Evolutionary conservation across 1,140 invertebrate genomes (phyloP).

Genomic region (Zophobas atratus): DNA sequence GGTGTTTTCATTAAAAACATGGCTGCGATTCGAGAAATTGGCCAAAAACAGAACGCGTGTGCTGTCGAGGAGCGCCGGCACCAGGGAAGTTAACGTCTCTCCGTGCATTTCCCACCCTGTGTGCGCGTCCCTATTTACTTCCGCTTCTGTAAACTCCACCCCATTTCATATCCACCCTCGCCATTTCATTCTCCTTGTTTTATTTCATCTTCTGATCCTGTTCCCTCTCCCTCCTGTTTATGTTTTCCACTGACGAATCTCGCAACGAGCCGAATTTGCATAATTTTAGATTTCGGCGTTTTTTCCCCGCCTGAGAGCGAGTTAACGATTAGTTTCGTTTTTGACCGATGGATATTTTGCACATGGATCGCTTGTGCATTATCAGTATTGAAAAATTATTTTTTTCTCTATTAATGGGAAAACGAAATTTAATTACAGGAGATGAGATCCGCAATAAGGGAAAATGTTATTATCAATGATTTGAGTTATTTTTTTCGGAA

Average conservation of each 20-base stretch:
- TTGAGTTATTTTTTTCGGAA: too few relatives aligned
- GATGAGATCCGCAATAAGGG: too few relatives aligned
- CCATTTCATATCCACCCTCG: constrained; percentile 69
- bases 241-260: constrained; percentile 67
- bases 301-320: constrained; percentile 53
- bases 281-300: constrained; percentile 65
- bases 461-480: too few relatives aligned
- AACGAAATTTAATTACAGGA: too few relatives aligned
- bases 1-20: constrained; percentile 31
- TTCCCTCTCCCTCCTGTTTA: constrained; percentile 62
- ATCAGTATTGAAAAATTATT: too few relatives aligned
- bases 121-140: constrained; percentile 68
- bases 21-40: constrained; percentile 47
- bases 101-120: constrained; percentile 65
- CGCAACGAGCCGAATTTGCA: constrained; percentile 63
- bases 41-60: constrained; percentile 56
- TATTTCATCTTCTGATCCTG: constrained; percentile 68
- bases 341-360: constrained; percentile 2
- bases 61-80: constrained; percentile 55
- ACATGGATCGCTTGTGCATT: too few relatives aligned
- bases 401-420: too few relatives aligned
- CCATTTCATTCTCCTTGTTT: constrained; percentile 69
- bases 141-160: constrained; percentile 69
- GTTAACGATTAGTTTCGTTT: constrained; percentile 6
- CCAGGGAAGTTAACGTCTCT: constrained; percentile 59